Base-by-base conservation (phyloP, 2,797 vertebrate genomes). In the Merluccius polli region DNA sequence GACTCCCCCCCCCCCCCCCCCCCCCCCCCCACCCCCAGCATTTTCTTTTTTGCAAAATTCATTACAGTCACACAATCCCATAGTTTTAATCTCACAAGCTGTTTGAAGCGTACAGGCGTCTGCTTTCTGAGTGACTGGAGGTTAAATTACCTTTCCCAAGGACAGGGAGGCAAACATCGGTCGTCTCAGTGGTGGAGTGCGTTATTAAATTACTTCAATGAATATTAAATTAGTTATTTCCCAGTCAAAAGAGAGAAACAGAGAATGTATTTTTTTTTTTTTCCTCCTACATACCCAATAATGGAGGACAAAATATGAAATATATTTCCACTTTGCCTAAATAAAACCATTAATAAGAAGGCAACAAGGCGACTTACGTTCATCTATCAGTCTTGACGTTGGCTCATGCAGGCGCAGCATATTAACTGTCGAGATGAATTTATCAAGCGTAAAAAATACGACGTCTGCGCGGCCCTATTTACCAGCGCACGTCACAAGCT, bases 381-480 rank as follows among this genome's bases (percentile, higher is more conserved):
- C 59, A 65, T 65, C 24, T 13, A 65, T 65, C 59, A 65, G 59
- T 24, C 6, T 21, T 33, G 32, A 4, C 38, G 27, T 41, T 67
- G 59, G 29, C 77, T 70, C 76, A 18, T 29, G 59, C 63, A 63
- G 74, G 70, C 71, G 79, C 68, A 75, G 32, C 48, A 75, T 78
- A 87, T 87, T 84, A 84, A 74, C 84, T 85, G 85, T 75, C 79
- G 77, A 68, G 77, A 77, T 83, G 83, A 36, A 84, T 89, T 82
- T 78, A 74, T 81, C 71, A 81, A 67, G 75, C 75, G 82, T 85
- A 75, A 75, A 83, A 74, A 84, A 82, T 18, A 73, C 29, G 52
- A 75, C 70, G 83, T 77, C 68, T 77, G 38, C 69, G 78, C 76
- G 73, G 71, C 76, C 68, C 70, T 76, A 33, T 82, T 81, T 79